These are phyloP conservation scores for Pelagia noctiluca DNA, from an alignment of 30 jellyfish, hydroid and myxozoan genomes.

Conservation along the genomic window DNA sequence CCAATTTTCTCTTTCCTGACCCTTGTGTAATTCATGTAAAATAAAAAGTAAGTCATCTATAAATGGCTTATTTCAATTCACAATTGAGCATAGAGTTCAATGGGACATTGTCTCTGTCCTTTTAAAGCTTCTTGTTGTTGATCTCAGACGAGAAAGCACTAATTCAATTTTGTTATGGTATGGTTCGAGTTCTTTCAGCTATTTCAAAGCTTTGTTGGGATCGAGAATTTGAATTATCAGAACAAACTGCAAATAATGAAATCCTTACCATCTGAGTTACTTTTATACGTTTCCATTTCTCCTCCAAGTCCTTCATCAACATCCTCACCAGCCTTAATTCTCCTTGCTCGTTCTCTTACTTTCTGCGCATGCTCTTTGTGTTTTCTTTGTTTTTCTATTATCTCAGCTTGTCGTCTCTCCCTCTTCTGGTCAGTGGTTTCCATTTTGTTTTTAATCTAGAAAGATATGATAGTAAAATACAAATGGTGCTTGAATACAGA, in stretches of 20 bases:
- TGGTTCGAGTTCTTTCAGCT: background rate
- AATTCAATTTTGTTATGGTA: no score
- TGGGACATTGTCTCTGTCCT: no score
- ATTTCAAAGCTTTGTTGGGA: background rate
- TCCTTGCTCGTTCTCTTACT: slow-evolving; percentile 60
- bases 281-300: slow-evolving; percentile 66
- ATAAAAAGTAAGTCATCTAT: no score
- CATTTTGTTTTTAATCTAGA: slow-evolving; percentile 55
- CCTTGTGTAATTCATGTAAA: no score
- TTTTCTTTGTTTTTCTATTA: slow-evolving; percentile 55
- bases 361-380: slow-evolving; percentile 58
- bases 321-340: slow-evolving; percentile 33
- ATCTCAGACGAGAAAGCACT: no score
- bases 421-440: slow-evolving; percentile 32
- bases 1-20: no score
- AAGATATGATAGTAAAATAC: background rate
- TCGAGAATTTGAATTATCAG: background rate
- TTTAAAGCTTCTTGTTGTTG: no score
- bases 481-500: no score
- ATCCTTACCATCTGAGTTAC: slow-evolving; percentile 47
- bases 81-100: no score
- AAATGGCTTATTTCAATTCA: no score
- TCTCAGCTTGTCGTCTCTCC: slow-evolving; percentile 64
- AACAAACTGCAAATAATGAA: background rate
- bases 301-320: slow-evolving; percentile 76